phyloP scores from a whole-genome alignment of 2,797 vertebrate genomes.

The Gephyroberyx darwinii region DNA sequence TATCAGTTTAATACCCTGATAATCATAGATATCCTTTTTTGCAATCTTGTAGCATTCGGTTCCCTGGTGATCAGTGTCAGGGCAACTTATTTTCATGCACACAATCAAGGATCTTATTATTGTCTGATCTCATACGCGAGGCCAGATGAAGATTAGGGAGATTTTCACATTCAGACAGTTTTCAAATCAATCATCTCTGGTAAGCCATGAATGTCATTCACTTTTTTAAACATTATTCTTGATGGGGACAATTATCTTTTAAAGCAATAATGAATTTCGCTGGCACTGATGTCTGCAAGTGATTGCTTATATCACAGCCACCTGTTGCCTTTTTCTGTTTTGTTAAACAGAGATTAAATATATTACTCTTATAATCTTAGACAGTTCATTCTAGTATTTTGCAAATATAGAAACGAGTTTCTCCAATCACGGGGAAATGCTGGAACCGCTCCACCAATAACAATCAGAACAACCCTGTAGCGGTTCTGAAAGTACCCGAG shows the following conservation, averaged over 20 bases:
- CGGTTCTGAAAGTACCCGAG: too few species aligned
- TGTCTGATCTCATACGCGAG: slow-evolving; percentile 72
- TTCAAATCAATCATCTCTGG: slow-evolving; percentile 68
- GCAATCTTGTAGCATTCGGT: slow-evolving; percentile 50
- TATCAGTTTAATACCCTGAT: slow-evolving; percentile 69
- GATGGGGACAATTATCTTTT: neutral
- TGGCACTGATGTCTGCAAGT: slow-evolving; percentile 11
- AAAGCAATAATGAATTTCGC: slow-evolving; percentile 9
- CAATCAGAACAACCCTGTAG: too few species aligned
- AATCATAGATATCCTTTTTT: slow-evolving; percentile 58
- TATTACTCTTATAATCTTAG: too few species aligned
- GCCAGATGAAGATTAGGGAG: slow-evolving; percentile 65
- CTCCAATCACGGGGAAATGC: neutral
- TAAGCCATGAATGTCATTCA: slow-evolving; percentile 73
- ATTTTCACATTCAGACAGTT: slow-evolving; percentile 67
- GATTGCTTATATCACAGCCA: slow-evolving; percentile 9
- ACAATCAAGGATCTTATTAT: slow-evolving; percentile 68
- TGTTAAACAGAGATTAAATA: neutral
- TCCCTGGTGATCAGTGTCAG: slow-evolving; percentile 64
- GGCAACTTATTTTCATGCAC: slow-evolving; percentile 71
- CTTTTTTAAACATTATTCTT: slow-evolving; percentile 52
- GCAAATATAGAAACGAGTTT: too few species aligned
- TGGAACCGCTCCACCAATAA: neutral
- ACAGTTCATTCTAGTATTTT: too few species aligned
- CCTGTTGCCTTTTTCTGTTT: neutral